phyloP scores from a whole-genome alignment of 2,797 vertebrate genomes.

The Buphagus erythrorhynchus region DNA sequence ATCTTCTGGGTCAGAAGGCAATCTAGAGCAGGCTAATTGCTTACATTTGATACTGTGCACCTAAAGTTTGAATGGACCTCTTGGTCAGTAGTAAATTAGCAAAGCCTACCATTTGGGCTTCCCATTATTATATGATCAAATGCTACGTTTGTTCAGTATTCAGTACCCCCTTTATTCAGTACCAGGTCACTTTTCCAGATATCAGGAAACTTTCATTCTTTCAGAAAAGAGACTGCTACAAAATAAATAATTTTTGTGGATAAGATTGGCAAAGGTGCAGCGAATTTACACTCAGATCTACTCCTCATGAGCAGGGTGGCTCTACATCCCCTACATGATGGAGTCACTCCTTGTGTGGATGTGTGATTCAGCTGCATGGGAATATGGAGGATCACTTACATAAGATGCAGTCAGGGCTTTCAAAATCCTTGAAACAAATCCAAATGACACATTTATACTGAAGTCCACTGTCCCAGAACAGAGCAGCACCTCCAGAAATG shows the following conservation, averaged over 20 bases:
- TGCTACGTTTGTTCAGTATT: background rate
- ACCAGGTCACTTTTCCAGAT: background rate
- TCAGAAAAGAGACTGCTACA: background rate
- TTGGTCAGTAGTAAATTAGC: background rate
- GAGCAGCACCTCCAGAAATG: background rate
- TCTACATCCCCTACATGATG: background rate
- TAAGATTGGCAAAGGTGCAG: background rate
- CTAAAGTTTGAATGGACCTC: background rate
- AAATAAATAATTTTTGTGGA: background rate
- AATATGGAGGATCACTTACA: background rate
- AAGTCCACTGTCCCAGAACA: background rate
- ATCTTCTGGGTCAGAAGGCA: background rate
- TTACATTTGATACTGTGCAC: background rate
- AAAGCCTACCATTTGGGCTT: background rate
- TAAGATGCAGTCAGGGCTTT: background rate
- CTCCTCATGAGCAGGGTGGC: background rate
- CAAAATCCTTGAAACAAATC: background rate
- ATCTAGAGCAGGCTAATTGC: background rate
- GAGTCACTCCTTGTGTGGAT: background rate
- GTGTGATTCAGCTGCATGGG: background rate
- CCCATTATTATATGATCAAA: background rate
- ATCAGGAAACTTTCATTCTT: background rate
- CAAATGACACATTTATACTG: background rate
- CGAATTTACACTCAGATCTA: background rate
- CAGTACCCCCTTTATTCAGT: background rate